Conservation (phyloP, 2,113 vertebrate species). For the Prietella phreatophila region DNA sequence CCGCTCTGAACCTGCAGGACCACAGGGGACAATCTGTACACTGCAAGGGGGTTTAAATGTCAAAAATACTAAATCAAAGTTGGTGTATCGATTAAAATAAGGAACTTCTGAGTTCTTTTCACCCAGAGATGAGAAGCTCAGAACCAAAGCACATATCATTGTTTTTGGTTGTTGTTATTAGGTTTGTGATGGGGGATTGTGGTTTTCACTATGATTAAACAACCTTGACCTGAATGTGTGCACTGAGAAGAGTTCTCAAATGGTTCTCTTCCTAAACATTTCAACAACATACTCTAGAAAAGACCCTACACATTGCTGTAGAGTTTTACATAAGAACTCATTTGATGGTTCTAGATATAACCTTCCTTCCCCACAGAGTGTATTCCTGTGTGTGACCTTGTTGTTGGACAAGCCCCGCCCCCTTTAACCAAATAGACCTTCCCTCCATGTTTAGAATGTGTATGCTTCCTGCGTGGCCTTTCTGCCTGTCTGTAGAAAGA, state of each 20-base stretch:
- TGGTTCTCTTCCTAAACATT: neutral
- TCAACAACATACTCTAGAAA: neutral
- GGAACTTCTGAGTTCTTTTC: neutral
- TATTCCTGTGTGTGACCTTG: too few species aligned
- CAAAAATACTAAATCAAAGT: neutral
- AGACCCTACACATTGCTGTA: neutral
- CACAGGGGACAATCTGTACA: neutral
- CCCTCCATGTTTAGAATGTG: neutral
- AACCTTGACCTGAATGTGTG: neutral
- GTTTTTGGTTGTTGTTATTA: neutral
- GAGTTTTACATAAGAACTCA: neutral
- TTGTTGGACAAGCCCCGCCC: neutral
- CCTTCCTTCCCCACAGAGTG: too few species aligned
- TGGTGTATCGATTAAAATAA: neutral
- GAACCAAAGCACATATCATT: neutral
- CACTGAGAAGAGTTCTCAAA: neutral
- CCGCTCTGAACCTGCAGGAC: constrained; percentile 65
- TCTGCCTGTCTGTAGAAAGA: neutral
- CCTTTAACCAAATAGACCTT: neutral
- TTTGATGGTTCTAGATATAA: neutral
- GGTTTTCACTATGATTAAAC: neutral
- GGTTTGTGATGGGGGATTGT: neutral
- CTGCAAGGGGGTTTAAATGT: neutral
- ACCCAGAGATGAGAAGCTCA: neutral
- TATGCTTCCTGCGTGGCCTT: neutral